These are phyloP conservation scores for Silurus meridionalis DNA, from an alignment of 2,113 vertebrate genomes.

Conservation along the genomic window DNA sequence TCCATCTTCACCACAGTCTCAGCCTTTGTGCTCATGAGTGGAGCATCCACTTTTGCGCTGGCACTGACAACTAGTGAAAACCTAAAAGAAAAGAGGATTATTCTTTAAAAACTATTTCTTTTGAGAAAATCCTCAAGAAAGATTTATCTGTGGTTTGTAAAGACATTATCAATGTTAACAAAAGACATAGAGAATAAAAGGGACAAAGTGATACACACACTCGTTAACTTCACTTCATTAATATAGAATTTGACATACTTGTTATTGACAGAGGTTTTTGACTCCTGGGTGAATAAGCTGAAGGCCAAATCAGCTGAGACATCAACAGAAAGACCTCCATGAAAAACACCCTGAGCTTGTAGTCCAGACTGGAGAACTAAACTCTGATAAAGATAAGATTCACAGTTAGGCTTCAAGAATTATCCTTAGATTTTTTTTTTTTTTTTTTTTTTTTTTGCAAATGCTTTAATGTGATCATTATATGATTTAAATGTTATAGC, in stretches of 20 bases:
- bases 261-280: conserved; percentile 32
- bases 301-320: conserved; percentile 36
- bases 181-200: not conserved
- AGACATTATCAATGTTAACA: not conserved
- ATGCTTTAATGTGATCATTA: not conserved
- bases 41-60: conserved; percentile 18
- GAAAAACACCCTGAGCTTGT: conserved; percentile 31
- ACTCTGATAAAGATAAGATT: conserved; percentile 10
- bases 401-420: not conserved
- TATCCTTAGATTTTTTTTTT: not conserved
- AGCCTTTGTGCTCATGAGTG: conserved; percentile 21
- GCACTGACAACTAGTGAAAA: conserved; percentile 38
- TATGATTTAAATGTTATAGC: not conserved
- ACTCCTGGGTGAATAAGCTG: conserved; percentile 37
- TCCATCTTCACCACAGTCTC: conserved; percentile 32
- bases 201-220: not conserved
- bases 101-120: not conserved
- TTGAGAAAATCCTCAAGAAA: not conserved
- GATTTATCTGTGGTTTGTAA: not conserved
- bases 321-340: conserved; percentile 45
- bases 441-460: not conserved
- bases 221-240: not conserved
- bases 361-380: conserved; percentile 39
- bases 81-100: not conserved
- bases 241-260: conserved; percentile 29